Evolutionary conservation across 2,113 vertebrate genomes (phyloP).

Genomic region (Dasyornis broadbenti): DNA sequence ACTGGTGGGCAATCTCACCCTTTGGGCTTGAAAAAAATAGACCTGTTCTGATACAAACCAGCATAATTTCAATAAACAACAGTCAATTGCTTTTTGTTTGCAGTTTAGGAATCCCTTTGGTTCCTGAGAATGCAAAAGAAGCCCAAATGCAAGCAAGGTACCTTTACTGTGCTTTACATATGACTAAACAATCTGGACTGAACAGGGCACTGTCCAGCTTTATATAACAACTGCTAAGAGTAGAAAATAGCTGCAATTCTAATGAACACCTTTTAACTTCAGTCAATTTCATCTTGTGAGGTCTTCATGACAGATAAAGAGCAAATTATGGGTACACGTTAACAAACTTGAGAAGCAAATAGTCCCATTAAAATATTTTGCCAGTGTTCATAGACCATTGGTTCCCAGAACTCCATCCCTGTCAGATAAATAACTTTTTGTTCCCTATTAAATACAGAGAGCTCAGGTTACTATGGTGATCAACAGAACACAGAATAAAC

Average conservation of each 20-base stretch:
- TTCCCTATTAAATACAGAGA: constrained; percentile 20
- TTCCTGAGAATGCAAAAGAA: neutral
- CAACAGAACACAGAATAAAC: neutral
- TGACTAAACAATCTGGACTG: neutral
- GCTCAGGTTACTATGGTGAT: constrained; percentile 59
- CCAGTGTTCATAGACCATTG: neutral
- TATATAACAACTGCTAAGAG: neutral
- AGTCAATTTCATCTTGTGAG: neutral
- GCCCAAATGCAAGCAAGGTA: neutral
- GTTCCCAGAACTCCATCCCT: neutral
- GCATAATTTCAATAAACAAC: neutral
- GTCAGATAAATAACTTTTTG: constrained; percentile 57
- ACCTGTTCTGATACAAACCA: neutral
- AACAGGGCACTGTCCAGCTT: neutral
- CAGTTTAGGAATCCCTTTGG: neutral
- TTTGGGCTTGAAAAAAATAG: neutral
- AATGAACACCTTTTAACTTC: neutral
- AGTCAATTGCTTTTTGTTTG: neutral
- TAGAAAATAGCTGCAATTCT: neutral
- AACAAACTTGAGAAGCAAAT: neutral
- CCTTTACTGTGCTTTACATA: neutral
- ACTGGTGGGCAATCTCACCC: neutral
- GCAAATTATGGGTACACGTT: neutral
- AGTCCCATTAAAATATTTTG: constrained; percentile 27
- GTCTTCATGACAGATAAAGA: neutral